Evolutionary conservation across 1,140 invertebrate genomes (phyloP), one percentile per base, ranked within the genome.

Genomic region (Caenorhabditis elegans): DNA sequence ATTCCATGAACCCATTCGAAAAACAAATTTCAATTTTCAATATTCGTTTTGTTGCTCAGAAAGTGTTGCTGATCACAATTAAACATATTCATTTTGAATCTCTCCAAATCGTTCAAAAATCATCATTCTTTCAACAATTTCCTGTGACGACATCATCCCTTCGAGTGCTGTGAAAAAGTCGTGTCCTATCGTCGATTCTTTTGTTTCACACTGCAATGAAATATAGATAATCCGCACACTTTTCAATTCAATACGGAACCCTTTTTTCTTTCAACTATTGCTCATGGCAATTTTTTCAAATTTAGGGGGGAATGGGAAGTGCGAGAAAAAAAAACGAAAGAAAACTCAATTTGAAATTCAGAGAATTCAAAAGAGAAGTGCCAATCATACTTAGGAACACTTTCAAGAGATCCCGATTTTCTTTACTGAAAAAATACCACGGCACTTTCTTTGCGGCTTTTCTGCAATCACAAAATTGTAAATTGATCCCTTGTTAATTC

Each of bases 41-140:
- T n/a, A n/a, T n/a, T 13, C 17, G 26, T 31, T 8, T 55, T 55
- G 6, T 17, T 55, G 53, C 28, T 17, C n/a, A 55, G 13, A 34
- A 60, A 60, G 6, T 60, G 53, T 60, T 60, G 53, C 19, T 60
- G 53, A 60, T 60, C 53, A 60, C 53, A 60, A 15, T 31, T 60
- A 3, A 13, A 31, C n/a, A 17, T 53, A 26, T 53, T 13, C 22
- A 53, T 26, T 53, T 11, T 13, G 8, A 48, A 3, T 3, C n/a
- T 34, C 10, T 60, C 17, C 1, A 8, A 70, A 70, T 70, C 34
- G 60, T 39, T 39, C 60, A 70, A 39, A 70, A 70, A 70, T 34
- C 60, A 22, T 34, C 34, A 11, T 31, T 34, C 53, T 22, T 4
- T 60, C 3, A 60, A 70, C 60, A 17, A 5, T 11, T 11, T 24